Base-by-base conservation (phyloP, 1,140 invertebrate genomes). In the Holcopasites calliopsidis region DNA sequence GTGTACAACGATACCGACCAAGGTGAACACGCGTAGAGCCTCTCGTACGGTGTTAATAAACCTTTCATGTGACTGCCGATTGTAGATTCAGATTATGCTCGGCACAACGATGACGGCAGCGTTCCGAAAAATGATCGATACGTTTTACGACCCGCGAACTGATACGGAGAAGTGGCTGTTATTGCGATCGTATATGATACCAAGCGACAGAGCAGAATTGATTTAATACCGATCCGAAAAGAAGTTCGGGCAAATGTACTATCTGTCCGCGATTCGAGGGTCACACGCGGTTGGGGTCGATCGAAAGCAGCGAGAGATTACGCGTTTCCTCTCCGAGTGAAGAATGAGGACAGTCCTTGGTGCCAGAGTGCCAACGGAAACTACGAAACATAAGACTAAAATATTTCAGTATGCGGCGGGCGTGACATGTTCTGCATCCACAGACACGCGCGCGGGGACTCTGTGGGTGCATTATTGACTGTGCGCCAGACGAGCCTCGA, bases 361-460 rank as follows among this genome's bases (percentile, higher is more conserved):
- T 55, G 61, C 54, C 52, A 21, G 35, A 78, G 58, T 82, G 80
- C 81, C 81, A 83, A 49, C 79, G 65, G 52, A 75, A 83, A 70
- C 69, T 47, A 75, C 66, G 76, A 78, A 69, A 82, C 61, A 82
- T 79, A 70, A 58, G 75, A 83, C 81, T 65, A 35, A 82, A 83
- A 78, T 82, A 83, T 83, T 75, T 75, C 80, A 60, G 50, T 42
- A 61, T n/a, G 76, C 69, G 38, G 50, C 35, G 47, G 35, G 38
- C 26, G 49, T n/a, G n/a, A 55, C 35, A 58, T n/a, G 26, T 44
- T 73, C 72, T 58, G 31, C n/a, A n/a, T 5, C 5, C 1, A 64
- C 61, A 54, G 31, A 54, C 65, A 47, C 47, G 33, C 13, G 26
- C 38, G n/a, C n/a, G n/a, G n/a, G n/a, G n/a, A n/a, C n/a, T n/a